Percentiles rank a stretch among this genome's conserved stretches.
phyloP scores from a whole-genome alignment of 2,113 vertebrate species.

The Nannobrachium achirus region DNA sequence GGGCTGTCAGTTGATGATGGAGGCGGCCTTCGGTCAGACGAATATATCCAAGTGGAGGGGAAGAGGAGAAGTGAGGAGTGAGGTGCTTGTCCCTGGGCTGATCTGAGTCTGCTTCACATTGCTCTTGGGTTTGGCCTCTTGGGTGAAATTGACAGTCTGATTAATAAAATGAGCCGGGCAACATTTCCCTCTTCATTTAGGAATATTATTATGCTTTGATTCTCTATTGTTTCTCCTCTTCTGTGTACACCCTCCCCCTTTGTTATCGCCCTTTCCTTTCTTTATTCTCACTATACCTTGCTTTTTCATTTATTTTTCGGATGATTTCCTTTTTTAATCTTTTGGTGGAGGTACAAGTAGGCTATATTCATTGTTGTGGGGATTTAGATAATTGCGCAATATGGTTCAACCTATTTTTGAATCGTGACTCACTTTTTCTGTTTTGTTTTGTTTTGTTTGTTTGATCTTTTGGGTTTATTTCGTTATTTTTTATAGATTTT shows the following conservation, averaged over 20 bases:
- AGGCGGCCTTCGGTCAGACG: conserved; percentile 98
- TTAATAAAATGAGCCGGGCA: conserved; percentile 99
- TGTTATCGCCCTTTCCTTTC: conserved; percentile 50
- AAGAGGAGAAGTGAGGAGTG: conserved; percentile 91
- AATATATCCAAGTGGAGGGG: conserved; percentile 96
- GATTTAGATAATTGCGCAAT: neutral
- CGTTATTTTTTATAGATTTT: neutral
- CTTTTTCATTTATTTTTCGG: conserved; percentile 28
- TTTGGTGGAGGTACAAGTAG: neutral
- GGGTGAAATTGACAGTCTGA: conserved; percentile 99
- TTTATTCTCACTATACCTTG: conserved; percentile 56
- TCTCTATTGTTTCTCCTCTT: conserved; percentile 95
- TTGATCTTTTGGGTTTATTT: neutral
- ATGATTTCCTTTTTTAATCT: conserved; percentile 31
- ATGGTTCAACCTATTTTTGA: neutral
- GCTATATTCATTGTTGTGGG: no score
- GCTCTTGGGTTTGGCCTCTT: conserved; percentile 98
- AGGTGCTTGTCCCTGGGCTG: conserved; percentile 88
- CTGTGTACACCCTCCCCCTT: conserved; percentile 55
- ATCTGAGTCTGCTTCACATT: conserved; percentile 89
- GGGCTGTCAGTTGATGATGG: conserved; percentile 98
- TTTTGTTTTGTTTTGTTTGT: neutral
- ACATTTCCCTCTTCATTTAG: conserved; percentile 99
- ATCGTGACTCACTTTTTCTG: neutral
- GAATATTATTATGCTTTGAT: conserved; percentile 99